Base-by-base conservation (phyloP, 2,113 vertebrate species). In the Austrofundulus limnaeus region DNA sequence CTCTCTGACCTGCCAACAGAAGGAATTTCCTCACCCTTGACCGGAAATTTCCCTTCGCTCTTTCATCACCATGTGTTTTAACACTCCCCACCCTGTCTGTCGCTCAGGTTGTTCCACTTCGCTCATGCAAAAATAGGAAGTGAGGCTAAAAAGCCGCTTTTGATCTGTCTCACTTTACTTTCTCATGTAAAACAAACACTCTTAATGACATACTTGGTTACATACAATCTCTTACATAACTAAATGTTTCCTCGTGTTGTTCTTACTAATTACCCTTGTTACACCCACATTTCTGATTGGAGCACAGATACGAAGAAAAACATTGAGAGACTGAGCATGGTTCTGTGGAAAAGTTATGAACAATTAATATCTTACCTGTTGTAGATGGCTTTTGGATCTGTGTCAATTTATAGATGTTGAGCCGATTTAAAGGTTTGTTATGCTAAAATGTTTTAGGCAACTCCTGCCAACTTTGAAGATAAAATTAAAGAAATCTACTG, bases 161-260 rank as follows among this genome's bases (percentile, higher is more conserved):
- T 17, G 48, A 49, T 71, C 45, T 64, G 53, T 71, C 41, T 75
- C 45, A 65, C 19, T 66, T 51, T 66, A 57, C 17, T 70, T 68
- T 46, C 58, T 57, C 56, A 63, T 43, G 41, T 43, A 64, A 54
- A 61, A 61, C 28, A 34, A 34, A 31, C n/a, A 34, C 5, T 10
- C 5, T 34, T 13, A 0, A 16, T 24, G 43, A 49, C 65, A 20
- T 54, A 23, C 54, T 43, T 20, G 59, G 42, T 49, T 43, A 76
- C 72, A 75, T 20, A 24, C 46, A 74, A 55, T 74, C 61, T n/a
- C 88, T 90, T 83, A 87, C 80, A 81, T 78, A 75, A 83, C 86
- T 69, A 66, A 49, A 46, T 3, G n/a, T 11, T 19, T 19, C 17
- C 10, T 8, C n/a, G 5, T 46, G n/a, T 2, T 46, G 43, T 19